phyloP scores from a whole-genome alignment of 2,113 vertebrate genomes.

The Pristiophorus japonicus region DNA sequence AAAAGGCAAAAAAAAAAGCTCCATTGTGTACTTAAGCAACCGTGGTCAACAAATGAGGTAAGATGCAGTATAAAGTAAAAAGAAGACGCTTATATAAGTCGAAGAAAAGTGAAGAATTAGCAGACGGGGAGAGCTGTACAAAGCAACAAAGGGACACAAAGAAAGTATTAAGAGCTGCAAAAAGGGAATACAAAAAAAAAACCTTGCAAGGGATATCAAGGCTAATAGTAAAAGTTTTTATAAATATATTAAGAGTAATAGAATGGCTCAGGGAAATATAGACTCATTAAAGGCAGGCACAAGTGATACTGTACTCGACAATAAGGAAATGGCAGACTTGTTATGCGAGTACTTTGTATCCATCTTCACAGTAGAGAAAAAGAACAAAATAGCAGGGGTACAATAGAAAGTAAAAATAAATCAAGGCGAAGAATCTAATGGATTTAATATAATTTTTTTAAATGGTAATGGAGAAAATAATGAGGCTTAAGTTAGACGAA shows the following conservation, averaged over 20 bases:
- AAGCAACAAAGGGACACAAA: not conserved
- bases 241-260: not conserved
- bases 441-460: not conserved
- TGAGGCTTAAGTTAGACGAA: not conserved
- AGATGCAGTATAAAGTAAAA: not conserved
- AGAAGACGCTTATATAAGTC: not conserved
- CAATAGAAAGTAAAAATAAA: not conserved
- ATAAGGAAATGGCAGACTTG: not conserved
- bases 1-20: not conserved
- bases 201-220: not conserved
- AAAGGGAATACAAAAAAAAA: not conserved
- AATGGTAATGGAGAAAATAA: not conserved
- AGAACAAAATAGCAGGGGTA: not conserved
- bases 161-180: too few species aligned
- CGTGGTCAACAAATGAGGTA: not conserved
- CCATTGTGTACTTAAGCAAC: not conserved
- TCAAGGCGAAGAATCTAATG: not conserved
- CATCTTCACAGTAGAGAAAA: not conserved
- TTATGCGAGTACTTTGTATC: not conserved
- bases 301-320: not conserved
- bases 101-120: not conserved
- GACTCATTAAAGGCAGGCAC: not conserved
- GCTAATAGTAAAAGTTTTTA: not conserved
- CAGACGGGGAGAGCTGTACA: not conserved
- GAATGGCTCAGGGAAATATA: not conserved